Percentiles rank a stretch among this genome's conserved stretches.
Evolutionary conservation across 1,140 invertebrate species (phyloP).

Genomic region (Hirudo medicinalis): DNA sequence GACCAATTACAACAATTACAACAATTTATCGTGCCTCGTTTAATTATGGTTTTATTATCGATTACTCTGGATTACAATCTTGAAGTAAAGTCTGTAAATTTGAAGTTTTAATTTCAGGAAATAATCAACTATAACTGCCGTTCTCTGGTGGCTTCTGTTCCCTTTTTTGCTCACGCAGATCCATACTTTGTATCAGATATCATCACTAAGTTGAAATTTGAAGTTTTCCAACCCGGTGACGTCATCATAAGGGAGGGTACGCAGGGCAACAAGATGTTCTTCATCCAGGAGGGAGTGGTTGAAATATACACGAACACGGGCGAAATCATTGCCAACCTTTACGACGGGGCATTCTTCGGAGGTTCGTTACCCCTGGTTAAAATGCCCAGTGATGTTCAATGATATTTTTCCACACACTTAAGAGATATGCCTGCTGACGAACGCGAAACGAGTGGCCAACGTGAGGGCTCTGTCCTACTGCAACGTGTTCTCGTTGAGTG

Average conservation of each 20-base stretch:
- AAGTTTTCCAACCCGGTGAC: conserved; percentile 77
- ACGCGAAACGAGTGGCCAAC: conserved; percentile 82
- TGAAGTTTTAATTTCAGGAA: conserved; percentile 48
- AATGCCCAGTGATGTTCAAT: not conserved
- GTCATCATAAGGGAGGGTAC: conserved; percentile 60
- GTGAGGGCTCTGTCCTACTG: conserved; percentile 95
- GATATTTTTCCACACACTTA: conserved; percentile 49
- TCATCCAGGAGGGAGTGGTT: conserved; percentile 95
- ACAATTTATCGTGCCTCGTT: no score
- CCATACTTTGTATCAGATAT: conserved; percentile 95
- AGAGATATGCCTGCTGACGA: conserved; percentile 84
- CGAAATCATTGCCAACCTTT: conserved; percentile 89
- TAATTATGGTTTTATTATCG: no score
- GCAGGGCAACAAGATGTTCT: conserved; percentile 94
- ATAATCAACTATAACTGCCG: conserved; percentile 98
- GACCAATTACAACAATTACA: no score
- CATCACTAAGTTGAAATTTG: conserved; percentile 89
- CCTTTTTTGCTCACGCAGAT: conserved; percentile 95
- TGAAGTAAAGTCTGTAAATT: not conserved
- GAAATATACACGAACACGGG: conserved; percentile 80
- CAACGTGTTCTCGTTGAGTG: conserved; percentile 91
- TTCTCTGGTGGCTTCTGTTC: conserved; percentile 88
- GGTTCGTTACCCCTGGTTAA: conserved; percentile 37
- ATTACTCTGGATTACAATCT: no score
- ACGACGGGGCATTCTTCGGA: conserved; percentile 94